Conservation (phyloP, 2,797 vertebrate genomes). For the Gymnothorax javanicus region DNA sequence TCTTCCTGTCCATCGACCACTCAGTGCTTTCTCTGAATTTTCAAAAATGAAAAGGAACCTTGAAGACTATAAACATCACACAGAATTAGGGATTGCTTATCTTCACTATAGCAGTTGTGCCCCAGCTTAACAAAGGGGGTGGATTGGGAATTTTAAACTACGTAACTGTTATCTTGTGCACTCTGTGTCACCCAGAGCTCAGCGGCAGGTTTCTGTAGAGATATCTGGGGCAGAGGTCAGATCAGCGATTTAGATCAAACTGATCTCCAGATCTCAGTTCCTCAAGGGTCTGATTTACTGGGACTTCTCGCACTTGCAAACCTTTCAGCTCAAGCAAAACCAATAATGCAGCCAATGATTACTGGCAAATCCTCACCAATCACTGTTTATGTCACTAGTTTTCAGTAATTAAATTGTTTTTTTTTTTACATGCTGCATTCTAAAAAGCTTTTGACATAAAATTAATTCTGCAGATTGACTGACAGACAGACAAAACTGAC, state of each 20-base stretch:
- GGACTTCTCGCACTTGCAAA: no score
- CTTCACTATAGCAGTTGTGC: conserved; percentile 21
- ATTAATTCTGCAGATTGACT: neutral
- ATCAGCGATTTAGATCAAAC: conserved; percentile 25
- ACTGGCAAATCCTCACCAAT: no score
- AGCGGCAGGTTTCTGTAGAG: conserved; percentile 12
- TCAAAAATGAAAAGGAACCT: conserved; percentile 40
- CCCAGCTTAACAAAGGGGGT: conserved; percentile 15
- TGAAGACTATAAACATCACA: conserved; percentile 36
- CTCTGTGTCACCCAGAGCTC: conserved; percentile 26
- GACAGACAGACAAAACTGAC: conserved; percentile 33
- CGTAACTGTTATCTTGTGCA: neutral
- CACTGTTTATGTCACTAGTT: no score
- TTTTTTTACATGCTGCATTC: neutral
- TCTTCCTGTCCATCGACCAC: neutral
- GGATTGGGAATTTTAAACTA: conserved; percentile 24
- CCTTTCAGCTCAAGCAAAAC: no score
- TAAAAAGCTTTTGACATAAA: conserved; percentile 21
- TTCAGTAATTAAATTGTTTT: no score
- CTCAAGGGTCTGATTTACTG: neutral
- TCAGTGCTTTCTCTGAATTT: neutral
- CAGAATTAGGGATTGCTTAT: conserved; percentile 19
- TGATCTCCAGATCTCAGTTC: neutral
- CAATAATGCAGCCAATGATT: no score
- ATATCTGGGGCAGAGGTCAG: conserved; percentile 24